Evolutionary conservation across 1,140 invertebrate genomes (phyloP), one percentile per base, ranked within the genome.

Genomic region (Bombus confusus): DNA sequence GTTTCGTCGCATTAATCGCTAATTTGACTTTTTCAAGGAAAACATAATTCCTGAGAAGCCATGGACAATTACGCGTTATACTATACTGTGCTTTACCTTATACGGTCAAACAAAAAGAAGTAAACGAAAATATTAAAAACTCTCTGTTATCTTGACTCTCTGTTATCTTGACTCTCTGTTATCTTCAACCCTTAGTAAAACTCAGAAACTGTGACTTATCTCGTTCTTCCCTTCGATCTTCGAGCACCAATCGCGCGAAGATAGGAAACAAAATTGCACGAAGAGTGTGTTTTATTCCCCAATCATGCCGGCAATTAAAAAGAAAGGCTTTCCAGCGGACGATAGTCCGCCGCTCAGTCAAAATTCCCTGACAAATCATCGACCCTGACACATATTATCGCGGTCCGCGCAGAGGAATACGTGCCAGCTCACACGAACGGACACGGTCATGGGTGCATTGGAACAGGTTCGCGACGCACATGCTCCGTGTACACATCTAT

Each of bases 381-480:
- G 84, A 85, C 84, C 84, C 79, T 85, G 84, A 85, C 84, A 81
- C 84, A 69, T 81, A 85, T 52, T 22, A 52, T 85, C 69, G 57
- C 37, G 74, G 68, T 31, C 59, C 73, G 66, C 37, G 52, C 52
- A 69, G 74, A 28, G 62, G 68, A 85, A 85, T 85, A 80, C 72
- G 39, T 80, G 83, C 59, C 83, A 85, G 52, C 76, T 76, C 83
- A 41, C 83, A 80, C 76, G 66, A 79, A 84, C 76, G 66, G 75
- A 52, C 64, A 84, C 76, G 83, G 83, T 85, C 83, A 80, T 73
- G 83, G 68, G 79, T 85, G 41, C 83, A 47, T 85, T 80, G 57
- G 68, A 69, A 84, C 75, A 69, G 76, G 83, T 62, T 47, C 37
- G 82, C 59, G 43, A 57, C 47, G 47, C 73, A 69, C 25, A 15